phyloP scores from a whole-genome alignment of 2,113 vertebrate species.

The Mionectes macconnelli region DNA sequence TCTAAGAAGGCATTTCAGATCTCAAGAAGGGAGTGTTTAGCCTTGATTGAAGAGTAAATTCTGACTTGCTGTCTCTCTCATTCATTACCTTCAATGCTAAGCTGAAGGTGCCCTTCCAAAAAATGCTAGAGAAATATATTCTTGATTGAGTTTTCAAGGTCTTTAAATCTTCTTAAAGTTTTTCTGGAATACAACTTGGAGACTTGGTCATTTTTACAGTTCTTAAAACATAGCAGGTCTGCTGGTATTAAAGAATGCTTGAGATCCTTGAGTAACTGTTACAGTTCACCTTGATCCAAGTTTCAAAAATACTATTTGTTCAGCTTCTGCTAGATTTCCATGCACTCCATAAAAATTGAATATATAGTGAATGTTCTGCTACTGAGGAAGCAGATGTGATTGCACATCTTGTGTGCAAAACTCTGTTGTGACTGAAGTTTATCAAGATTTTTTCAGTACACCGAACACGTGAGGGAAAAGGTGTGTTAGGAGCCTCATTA shows the following conservation, averaged over 20 bases:
- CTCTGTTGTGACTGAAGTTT: neutral
- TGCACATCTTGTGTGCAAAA: neutral
- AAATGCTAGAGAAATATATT: neutral
- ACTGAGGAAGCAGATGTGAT: neutral
- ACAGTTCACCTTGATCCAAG: neutral
- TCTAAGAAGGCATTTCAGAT: neutral
- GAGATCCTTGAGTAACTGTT: neutral
- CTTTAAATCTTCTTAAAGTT: neutral
- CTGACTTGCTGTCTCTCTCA: neutral
- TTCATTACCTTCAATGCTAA: neutral
- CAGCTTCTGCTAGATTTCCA: neutral
- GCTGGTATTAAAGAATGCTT: neutral
- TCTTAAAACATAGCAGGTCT: neutral
- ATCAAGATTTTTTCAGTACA: neutral
- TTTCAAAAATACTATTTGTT: neutral
- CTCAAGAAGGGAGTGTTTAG: neutral
- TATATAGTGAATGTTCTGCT: neutral
- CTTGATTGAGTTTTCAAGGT: neutral
- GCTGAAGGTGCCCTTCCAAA: neutral
- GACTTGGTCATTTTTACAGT: neutral
- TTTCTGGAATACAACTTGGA: neutral
- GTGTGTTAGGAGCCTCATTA: neutral
- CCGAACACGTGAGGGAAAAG: fast-evolving
- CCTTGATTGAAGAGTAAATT: neutral
- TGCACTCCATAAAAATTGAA: neutral